Evolutionary conservation across 2,113 vertebrate genomes (phyloP).

Genomic region (Python bivittatus): DNA sequence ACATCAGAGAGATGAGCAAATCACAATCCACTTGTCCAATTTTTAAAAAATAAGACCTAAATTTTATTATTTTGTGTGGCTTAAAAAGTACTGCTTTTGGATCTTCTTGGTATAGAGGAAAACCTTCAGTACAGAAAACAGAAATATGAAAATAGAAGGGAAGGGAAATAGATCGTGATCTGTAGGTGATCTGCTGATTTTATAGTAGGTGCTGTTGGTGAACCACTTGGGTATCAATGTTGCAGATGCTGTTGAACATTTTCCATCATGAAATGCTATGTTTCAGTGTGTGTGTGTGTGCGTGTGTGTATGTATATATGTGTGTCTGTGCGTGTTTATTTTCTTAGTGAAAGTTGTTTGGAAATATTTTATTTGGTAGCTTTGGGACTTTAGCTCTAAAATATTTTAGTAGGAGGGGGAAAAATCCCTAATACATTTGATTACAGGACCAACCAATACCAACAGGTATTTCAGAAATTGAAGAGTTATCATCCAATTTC

Average conservation of each 20-base stretch:
- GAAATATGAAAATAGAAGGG: background rate
- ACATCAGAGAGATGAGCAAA: background rate
- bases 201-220: background rate
- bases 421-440: background rate
- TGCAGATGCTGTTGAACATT: background rate
- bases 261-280: background rate
- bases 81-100: background rate
- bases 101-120: background rate
- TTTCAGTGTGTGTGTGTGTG: too few species aligned
- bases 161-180: background rate
- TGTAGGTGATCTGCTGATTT: conserved; percentile 4
- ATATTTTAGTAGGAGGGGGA: background rate
- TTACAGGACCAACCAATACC: background rate
- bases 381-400: background rate
- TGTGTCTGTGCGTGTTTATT: background rate
- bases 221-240: background rate
- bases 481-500: background rate
- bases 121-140: background rate
- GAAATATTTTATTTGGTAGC: background rate
- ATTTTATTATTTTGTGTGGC: background rate
- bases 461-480: background rate
- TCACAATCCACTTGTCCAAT: background rate
- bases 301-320: too few species aligned
- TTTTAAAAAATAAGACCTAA: background rate
- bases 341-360: background rate